Conservation (phyloP, 2,888 invertebrate species). For the Epistrophella euchroma region DNA sequence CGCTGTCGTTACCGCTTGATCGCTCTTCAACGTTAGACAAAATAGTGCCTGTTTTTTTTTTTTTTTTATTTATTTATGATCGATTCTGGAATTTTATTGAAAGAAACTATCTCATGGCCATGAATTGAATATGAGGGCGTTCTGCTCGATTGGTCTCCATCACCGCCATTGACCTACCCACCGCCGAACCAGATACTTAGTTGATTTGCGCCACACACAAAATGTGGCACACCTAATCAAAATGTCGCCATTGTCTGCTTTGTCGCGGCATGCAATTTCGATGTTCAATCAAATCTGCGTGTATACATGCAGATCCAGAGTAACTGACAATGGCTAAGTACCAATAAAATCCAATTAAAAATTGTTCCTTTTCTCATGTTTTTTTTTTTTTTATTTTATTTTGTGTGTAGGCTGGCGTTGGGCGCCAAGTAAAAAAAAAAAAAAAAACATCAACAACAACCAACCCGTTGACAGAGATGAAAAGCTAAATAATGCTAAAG, state of each 20-base stretch:
- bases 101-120: conserved; percentile 73
- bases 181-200: conserved; percentile 62
- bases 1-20: conserved; percentile 13
- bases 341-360: conserved; percentile 75
- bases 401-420: conserved; percentile 38
- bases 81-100: conserved; percentile 67
- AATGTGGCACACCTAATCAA: conserved; percentile 75
- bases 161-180: conserved; percentile 74
- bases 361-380: conserved; percentile 52
- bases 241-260: conserved; percentile 72
- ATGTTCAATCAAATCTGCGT: conserved; percentile 67
- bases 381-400: conserved; percentile 13
- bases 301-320: conserved; percentile 58
- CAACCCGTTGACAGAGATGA: conserved; percentile 25
- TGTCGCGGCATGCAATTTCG: conserved; percentile 63
- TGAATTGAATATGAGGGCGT: conserved; percentile 69
- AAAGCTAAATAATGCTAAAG: conserved; percentile 68
- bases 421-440: conserved; percentile 58
- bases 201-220: conserved; percentile 70
- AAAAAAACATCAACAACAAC: conserved; percentile 17
- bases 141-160: conserved; percentile 67
- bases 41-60: conserved; percentile 11
- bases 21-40: conserved; percentile 11
- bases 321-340: conserved; percentile 77
- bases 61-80: conserved; percentile 54